Percentiles rank a stretch among this genome's conserved stretches.
These are phyloP conservation scores for Drosophila mojavensis DNA, from an alignment of 1,140 invertebrate genomes.

Conservation along the genomic window DNA sequence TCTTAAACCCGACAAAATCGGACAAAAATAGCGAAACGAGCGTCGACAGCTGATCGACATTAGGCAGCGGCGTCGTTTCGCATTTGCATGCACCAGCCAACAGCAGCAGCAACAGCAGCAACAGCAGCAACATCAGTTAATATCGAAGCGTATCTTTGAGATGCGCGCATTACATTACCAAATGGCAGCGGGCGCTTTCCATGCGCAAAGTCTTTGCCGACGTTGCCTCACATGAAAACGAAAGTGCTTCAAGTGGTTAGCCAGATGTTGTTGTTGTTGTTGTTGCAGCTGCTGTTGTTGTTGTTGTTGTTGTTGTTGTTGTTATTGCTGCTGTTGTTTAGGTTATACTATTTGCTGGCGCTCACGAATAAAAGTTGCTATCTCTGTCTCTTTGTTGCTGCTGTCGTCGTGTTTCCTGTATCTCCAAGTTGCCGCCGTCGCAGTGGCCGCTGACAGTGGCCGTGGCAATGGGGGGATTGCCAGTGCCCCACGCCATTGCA, in stretches of 20 bases:
- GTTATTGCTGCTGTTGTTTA: constrained; percentile 36
- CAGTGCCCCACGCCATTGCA: constrained; percentile 51
- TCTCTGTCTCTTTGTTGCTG: constrained; percentile 28
- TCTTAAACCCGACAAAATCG: constrained; percentile 75
- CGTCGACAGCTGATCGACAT: constrained; percentile 74
- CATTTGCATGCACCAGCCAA: constrained; percentile 51
- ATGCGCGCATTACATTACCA: constrained; percentile 78
- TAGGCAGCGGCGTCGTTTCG: constrained; percentile 31
- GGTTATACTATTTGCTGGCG: constrained; percentile 43
- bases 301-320: constrained; percentile 25
- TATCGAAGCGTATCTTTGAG: constrained; percentile 61
- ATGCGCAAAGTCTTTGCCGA: constrained; percentile 23
- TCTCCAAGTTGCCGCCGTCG: constrained; percentile 57
- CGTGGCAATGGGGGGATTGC: constrained; percentile 56
- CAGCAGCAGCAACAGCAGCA: constrained; percentile 33
- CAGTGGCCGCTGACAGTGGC: constrained; percentile 55
- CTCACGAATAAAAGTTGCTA: constrained; percentile 61
- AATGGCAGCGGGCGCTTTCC: constrained; percentile 65
- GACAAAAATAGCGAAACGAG: constrained; percentile 56
- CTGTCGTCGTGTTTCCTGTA: constrained; percentile 60
- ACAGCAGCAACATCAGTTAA: constrained; percentile 17
- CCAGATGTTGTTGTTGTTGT: constrained; percentile 45
- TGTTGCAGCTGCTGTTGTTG: neutral
- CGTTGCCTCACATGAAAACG: constrained; percentile 75
- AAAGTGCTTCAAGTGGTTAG: constrained; percentile 77